phyloP scores from a whole-genome alignment of 2,797 vertebrate genomes.

The Botia almorhae region DNA sequence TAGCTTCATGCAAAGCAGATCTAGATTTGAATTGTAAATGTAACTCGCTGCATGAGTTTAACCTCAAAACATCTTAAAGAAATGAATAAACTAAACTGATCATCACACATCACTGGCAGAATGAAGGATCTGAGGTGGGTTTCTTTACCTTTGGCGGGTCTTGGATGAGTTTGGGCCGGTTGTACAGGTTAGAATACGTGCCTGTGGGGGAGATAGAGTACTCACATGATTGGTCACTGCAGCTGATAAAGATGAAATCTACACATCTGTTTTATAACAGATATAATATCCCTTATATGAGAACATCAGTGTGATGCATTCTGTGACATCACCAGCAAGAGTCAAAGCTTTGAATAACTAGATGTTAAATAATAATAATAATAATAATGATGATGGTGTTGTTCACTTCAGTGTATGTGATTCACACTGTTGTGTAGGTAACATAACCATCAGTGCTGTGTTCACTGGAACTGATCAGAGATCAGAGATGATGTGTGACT shows the following conservation, averaged over 20 bases:
- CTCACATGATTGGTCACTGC: neutral
- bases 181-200: constrained; percentile 96
- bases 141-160: constrained; percentile 86
- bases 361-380: too few relatives aligned
- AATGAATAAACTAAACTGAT: too few relatives aligned
- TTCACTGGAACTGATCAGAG: neutral
- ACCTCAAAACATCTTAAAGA: neutral
- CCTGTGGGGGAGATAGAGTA: constrained; percentile 71
- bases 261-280: too few relatives aligned
- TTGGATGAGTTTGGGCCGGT: constrained; percentile 91
- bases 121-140: neutral
- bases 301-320: too few relatives aligned
- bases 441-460: neutral
- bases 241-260: too few relatives aligned
- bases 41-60: neutral
- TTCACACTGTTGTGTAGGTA: too few relatives aligned
- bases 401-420: too few relatives aligned
- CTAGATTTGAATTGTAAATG: constrained; percentile 27
- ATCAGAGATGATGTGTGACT: constrained; percentile 66
- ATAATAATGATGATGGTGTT: too few relatives aligned
- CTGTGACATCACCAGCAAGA: too few relatives aligned
- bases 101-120: neutral
- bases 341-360: too few relatives aligned
- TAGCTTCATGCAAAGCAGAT: constrained; percentile 6
- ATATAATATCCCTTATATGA: too few relatives aligned